Base-by-base conservation (phyloP, 2,797 vertebrate genomes). In the Ctenopoma kingsleyae region DNA sequence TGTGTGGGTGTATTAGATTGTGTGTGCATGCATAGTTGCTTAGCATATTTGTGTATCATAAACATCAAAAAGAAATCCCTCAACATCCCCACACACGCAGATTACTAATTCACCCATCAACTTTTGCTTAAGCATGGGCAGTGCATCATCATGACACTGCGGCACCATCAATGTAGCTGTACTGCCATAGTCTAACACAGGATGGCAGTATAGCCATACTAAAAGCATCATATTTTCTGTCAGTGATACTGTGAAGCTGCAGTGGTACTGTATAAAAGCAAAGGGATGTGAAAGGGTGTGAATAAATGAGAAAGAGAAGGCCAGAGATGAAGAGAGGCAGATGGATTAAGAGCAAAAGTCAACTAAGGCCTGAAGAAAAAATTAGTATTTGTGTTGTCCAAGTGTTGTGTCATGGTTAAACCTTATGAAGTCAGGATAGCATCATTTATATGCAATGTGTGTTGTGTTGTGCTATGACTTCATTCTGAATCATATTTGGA, bases 161-260 rank as follows among this genome's bases (percentile, higher is more conserved):
- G 59, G 81, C 61, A 84, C 63, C 66, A 3, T 58, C 40, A 53
- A 8, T 8, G 19, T 20, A 36, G 59, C 53, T 80, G 91, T 84
- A 91, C 43, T 91, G 68, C 71, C 43, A 0, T 13, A 5, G 22
- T 66, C 22, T 1, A 55, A 74, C 93, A 93, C 85, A 85, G 70
- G 93, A 86, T 82, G 94, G 90, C 93, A 91, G 78, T 87, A 71
- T 86, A 83, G 78, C 67, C 78, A 82, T 64, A 32, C 40, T 40
- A 22, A 69, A 80, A 15, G 16, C 32, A 32, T 23, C 27, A 35
- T 2, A 3, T 8, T 19, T 19, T 25, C 32, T 36, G 6, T 67
- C 30, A 48, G 25, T 22, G 50, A 55, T 51, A 55, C 58, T 9
- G 3, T 63, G 52, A 53, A 52, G 72, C 80, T 87, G 87, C 87